Evolutionary conservation across 2,888 invertebrate species (phyloP), one percentile per base, ranked within the genome.

Genomic region (Diaphora mendica): DNA sequence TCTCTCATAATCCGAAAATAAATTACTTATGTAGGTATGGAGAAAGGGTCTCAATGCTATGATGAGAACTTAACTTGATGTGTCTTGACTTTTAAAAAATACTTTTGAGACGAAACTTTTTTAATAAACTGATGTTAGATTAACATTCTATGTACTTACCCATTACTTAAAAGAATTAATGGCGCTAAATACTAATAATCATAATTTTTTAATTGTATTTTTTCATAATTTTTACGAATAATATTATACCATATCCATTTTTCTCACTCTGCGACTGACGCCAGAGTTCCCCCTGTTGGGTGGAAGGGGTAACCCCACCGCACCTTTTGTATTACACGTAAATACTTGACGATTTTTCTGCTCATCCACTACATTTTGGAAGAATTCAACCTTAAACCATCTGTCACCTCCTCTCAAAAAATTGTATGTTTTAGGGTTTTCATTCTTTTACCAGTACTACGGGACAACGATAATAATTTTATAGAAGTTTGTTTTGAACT

Each of bases 321-420:
- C 78, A 79, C 84, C 86, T 83, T 85, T 86, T 85, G 87, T 87
- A 79, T 79, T 82, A 80, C 82, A 82, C 81, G 71, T 78, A 83
- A 83, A 83, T 87, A 85, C 88, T 89, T 85, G 81, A 84, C 85
- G 80, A 82, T 86, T 88, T 72, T 72, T 69, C 51, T 68, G 51
- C 81, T 80, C 83, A 83, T 80, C 86, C 75, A 78, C 76, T 76
- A 69, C 75, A 77, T 83, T 79, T 87, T 82, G 79, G 78, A 81
- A 81, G 76, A 85, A 85, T 84, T 85, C 83, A 75, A 67, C 77
- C 72, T 69, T 86, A 86, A 89, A 87, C 86, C 83, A 80, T 84
- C 87, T 80, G 77, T 82, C 75, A 79, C 30, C 67, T 64, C 26
- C 20, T 84, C 79, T 68, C 75, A 42, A 48, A 80, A 80, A 81